A percentile compares a stretch with the other conserved stretches of the same genome.
Evolutionary conservation across 1,140 invertebrate species (phyloP).

Genomic region (Magallana angulata): DNA sequence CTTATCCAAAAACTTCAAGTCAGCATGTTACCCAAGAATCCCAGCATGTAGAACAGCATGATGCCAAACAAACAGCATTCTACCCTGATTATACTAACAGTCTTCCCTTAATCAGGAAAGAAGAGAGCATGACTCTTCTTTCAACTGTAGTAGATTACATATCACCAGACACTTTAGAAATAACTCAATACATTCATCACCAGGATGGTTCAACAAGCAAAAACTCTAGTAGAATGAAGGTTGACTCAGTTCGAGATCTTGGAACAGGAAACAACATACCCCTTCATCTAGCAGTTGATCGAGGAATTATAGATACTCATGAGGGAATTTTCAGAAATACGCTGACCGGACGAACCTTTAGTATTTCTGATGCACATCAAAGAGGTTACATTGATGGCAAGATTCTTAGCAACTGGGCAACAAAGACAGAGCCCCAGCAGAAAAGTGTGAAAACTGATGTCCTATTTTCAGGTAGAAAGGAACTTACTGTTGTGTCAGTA

Average conservation of each 20-base stretch:
- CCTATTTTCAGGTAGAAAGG: slow-evolving; percentile 69
- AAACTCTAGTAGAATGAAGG: slow-evolving; percentile 88
- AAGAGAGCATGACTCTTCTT: slow-evolving; percentile 28
- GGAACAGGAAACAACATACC: slow-evolving; percentile 85
- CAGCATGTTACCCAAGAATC: not conserved
- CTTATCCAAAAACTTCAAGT: not conserved
- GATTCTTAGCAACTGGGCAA: slow-evolving; percentile 67
- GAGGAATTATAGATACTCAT: slow-evolving; percentile 67
- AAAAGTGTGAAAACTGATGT: slow-evolving; percentile 69
- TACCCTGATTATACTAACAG: slow-evolving; percentile 32
- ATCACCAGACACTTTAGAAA: slow-evolving; percentile 66
- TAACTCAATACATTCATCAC: slow-evolving; percentile 85
- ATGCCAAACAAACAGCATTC: not conserved
- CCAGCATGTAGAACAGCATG: slow-evolving; percentile 21
- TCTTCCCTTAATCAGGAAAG: slow-evolving; percentile 2
- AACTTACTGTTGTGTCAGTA: slow-evolving; percentile 80
- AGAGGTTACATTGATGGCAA: slow-evolving; percentile 67
- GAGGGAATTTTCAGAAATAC: slow-evolving; percentile 86
- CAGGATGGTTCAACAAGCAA: slow-evolving; percentile 82
- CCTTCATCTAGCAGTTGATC: slow-evolving; percentile 79
- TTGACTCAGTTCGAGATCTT: slow-evolving; percentile 91
- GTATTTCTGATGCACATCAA: slow-evolving; percentile 84
- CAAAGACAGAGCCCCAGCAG: slow-evolving; percentile 64
- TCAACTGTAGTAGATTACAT: slow-evolving; percentile 58
- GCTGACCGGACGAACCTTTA: slow-evolving; percentile 85